Evolutionary conservation across 2,797 vertebrate species (phyloP).

Genomic region (Lepidocolaptes lacrymiger): DNA sequence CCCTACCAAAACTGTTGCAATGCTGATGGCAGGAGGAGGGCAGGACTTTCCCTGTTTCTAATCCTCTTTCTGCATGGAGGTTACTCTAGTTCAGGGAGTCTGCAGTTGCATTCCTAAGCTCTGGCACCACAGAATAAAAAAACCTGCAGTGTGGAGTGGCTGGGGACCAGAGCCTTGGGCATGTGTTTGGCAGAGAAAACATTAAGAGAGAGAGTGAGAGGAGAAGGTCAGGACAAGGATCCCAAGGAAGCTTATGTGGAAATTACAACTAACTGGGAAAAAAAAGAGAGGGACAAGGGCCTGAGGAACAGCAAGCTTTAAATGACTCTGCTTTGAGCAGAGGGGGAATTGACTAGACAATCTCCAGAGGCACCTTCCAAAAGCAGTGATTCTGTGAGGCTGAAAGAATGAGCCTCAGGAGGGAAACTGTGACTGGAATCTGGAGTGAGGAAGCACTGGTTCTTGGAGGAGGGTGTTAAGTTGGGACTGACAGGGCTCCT

Average conservation of each 20-base stretch:
- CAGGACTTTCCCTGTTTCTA: background rate
- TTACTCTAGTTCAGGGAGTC: background rate
- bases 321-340: background rate
- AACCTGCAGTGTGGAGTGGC: background rate
- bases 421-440: background rate
- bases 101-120: background rate
- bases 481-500: background rate
- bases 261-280: background rate
- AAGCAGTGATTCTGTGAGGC: background rate
- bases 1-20: background rate
- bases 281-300: background rate
- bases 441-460: background rate
- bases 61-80: background rate
- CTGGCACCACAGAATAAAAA: background rate
- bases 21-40: background rate
- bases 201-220: background rate
- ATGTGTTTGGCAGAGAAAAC: background rate
- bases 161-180: background rate
- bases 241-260: background rate
- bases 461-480: background rate
- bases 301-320: background rate
- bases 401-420: background rate
- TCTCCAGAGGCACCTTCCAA: background rate
- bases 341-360: background rate
- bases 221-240: background rate